Percentiles rank a stretch among this genome's conserved stretches.
These are phyloP conservation scores for Amblyraja radiata DNA, from an alignment of 2,797 vertebrate species.

Conservation along the genomic window DNA sequence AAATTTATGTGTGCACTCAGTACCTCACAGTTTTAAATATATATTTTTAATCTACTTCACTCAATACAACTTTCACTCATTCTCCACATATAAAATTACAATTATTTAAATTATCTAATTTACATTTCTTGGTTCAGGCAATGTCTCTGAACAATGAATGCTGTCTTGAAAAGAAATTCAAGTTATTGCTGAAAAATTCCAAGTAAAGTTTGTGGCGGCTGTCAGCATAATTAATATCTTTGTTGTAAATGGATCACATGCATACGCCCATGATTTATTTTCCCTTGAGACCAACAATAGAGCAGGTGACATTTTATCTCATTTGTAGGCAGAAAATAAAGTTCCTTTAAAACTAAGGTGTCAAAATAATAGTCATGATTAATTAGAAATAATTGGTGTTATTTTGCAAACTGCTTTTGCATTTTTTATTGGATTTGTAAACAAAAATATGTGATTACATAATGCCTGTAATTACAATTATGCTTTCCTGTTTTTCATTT, in stretches of 20 bases:
- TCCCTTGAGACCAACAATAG: neutral
- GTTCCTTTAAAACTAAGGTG: neutral
- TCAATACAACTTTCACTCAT: neutral
- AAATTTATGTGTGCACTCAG: neutral
- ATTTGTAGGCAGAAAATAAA: neutral
- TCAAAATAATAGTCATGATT: neutral
- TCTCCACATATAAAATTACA: neutral
- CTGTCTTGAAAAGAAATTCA: neutral
- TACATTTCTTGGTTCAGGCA: neutral
- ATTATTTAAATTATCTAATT: neutral
- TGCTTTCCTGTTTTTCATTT: too few relatives aligned
- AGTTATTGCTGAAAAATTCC: neutral
- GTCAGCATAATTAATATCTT: neutral
- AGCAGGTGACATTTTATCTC: neutral
- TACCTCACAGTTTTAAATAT: neutral
- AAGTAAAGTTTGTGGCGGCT: neutral
- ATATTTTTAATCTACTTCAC: neutral
- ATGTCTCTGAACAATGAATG: neutral
- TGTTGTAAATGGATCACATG: neutral
- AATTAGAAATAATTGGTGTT: neutral
- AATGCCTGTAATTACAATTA: too few relatives aligned
- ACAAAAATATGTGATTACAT: too few relatives aligned
- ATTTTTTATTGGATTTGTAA: neutral
- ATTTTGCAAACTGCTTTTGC: neutral
- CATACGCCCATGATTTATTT: neutral